Percentiles rank a stretch among this genome's conserved stretches.
phyloP scores from a whole-genome alignment of 2,113 vertebrate species.

The Archocentrus centrarchus region DNA sequence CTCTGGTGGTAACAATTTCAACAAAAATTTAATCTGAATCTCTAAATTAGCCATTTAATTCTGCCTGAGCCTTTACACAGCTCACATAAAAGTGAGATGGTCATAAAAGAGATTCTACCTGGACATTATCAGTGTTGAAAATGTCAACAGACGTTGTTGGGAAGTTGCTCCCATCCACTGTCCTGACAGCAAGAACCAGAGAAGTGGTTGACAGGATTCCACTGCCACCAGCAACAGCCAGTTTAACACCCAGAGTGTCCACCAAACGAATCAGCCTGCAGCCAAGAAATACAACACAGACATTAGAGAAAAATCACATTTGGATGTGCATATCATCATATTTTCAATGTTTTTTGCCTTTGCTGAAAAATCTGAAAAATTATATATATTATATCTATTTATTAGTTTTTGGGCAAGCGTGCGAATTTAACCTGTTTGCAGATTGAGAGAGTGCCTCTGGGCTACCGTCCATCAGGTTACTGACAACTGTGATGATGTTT shows the following conservation, averaged over 20 bases:
- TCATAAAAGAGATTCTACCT: constrained; percentile 52
- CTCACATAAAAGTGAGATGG: not conserved
- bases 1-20: no score
- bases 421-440: constrained; percentile 83
- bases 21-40: no score
- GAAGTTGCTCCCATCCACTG: constrained; percentile 82
- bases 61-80: not conserved
- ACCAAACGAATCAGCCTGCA: constrained; percentile 87
- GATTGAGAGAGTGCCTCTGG: constrained; percentile 73
- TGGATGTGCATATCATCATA: not conserved
- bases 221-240: constrained; percentile 76
- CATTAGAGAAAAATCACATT: not conserved
- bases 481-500: constrained; percentile 80
- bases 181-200: constrained; percentile 87
- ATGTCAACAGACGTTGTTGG: constrained; percentile 82
- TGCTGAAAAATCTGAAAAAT: no score
- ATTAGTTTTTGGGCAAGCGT: not conserved
- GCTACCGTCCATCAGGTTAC: constrained; percentile 81
- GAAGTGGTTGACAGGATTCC: constrained; percentile 79
- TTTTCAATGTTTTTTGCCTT: no score
- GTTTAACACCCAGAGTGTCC: constrained; percentile 85
- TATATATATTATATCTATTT: not conserved
- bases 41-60: not conserved
- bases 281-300: constrained; percentile 13
- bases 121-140: constrained; percentile 73